Base-by-base conservation (phyloP, 1,140 invertebrate species). In the Bombus confusus region DNA sequence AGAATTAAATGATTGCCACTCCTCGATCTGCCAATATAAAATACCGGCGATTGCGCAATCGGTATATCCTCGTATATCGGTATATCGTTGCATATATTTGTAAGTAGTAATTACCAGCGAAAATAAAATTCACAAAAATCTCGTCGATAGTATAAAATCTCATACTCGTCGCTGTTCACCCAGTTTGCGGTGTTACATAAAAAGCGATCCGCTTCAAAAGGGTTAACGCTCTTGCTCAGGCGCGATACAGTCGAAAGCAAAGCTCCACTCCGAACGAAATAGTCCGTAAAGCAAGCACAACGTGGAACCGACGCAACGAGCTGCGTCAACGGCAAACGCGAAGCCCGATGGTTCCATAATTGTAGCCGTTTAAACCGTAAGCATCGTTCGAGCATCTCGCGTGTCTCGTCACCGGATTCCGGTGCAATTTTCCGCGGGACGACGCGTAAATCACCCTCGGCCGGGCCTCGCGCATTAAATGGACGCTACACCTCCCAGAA, bases 401-500 rank as follows among this genome's bases (percentile, higher is more conserved):
- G 9, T 28, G 52, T 15, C 39, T 8, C 39, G 57, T 47, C 15
- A 6, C 12, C 41, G 12, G 43, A 41, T 74, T 47, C 18, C 47
- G 47, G 47, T 52, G 47, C 47, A 52, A 52, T 52, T 52, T 52
- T n/a, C 59, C 80, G n/a, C 25, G 15, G 22, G 10, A 71, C 80
- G 22, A 39, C 39, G 39, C 59, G 43, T 83, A 83, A 83, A 83
- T 83, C 81, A 83, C 64, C 43, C 22, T 25, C 43, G 34, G 47
- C 47, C 18, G 47, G 47, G 18, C 3, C 37, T 28, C 34, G 73
- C 62, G 28, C 47, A 43, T 77, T 57, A 78, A 78, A 69, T 25
- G 25, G 22, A 31, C 43, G 52, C 12, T 6, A 34, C 37, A 34
- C 47, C 64, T 68, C 64, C 22, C 39, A 84, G 83, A 72, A 80